A percentile compares a stretch with the other conserved stretches of the same genome.
Evolutionary conservation across 2,113 vertebrate species (phyloP).

Genomic region (Sula dactylatra): DNA sequence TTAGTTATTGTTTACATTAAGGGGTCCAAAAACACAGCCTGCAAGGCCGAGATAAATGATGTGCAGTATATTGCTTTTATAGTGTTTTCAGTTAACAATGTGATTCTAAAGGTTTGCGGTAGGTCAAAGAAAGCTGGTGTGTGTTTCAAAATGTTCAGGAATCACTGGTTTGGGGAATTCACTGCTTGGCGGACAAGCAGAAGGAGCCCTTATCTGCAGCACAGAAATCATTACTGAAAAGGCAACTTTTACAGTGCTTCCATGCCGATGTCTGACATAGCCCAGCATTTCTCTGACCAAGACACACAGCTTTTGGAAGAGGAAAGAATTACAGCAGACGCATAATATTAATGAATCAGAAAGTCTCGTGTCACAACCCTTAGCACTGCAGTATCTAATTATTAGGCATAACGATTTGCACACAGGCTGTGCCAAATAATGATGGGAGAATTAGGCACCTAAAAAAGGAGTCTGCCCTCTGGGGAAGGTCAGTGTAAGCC

Average conservation of each 20-base stretch:
- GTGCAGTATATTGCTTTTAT: not conserved
- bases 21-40: not conserved
- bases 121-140: not conserved
- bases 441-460: conserved; percentile 33
- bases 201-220: not conserved
- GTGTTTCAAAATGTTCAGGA: not conserved
- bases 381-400: conserved; percentile 29
- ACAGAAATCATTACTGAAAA: not conserved
- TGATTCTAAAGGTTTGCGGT: not conserved
- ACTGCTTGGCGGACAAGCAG: not conserved
- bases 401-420: conserved; percentile 28
- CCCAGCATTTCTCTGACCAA: not conserved
- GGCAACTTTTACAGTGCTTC: not conserved
- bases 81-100: conserved; percentile 6
- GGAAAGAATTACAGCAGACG: not conserved
- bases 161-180: not conserved
- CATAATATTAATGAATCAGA: conserved; percentile 44
- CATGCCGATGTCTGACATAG: not conserved
- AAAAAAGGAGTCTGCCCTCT: conserved; percentile 42
- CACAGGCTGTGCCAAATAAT: conserved; percentile 38
- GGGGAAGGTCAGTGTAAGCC: conserved; percentile 12
- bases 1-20: not conserved
- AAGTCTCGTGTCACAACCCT: conserved; percentile 35
- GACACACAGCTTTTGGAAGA: not conserved
- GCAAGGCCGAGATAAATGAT: not conserved